phyloP scores from a whole-genome alignment of 2,888 invertebrate genomes.

The Ctena decussata region DNA sequence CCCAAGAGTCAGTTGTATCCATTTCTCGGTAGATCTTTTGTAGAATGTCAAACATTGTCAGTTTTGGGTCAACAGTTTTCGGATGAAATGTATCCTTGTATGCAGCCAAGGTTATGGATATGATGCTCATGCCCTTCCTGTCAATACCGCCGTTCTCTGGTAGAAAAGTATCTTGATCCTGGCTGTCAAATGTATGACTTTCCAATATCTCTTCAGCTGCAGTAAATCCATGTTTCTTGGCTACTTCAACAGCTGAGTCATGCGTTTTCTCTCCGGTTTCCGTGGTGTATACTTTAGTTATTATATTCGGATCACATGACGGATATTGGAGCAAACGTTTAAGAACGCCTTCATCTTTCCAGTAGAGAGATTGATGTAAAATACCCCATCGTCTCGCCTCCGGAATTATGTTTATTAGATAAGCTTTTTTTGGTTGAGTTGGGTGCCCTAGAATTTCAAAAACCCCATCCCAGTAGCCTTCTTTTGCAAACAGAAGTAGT shows the following conservation, averaged over 20 bases:
- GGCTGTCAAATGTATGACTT: constrained; percentile 3
- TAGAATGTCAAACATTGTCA: constrained; percentile 41
- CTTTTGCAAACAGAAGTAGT: constrained; percentile 53
- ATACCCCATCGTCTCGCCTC: constrained; percentile 66
- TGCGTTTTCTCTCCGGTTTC: constrained; percentile 48
- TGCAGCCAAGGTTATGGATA: constrained; percentile 57
- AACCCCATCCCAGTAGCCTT: constrained; percentile 52
- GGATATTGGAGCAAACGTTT: constrained; percentile 37
- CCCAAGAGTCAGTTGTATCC: constrained; percentile 44
- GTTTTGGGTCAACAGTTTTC: constrained; percentile 35
- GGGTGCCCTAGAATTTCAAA: constrained; percentile 56
- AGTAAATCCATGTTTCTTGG: constrained; percentile 46
- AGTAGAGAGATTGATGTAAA: constrained; percentile 66
- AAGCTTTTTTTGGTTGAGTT: constrained; percentile 37
- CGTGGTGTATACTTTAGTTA: constrained; percentile 56
- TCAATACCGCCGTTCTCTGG: background rate
- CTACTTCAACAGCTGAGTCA: constrained; percentile 56
- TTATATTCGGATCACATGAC: constrained; percentile 49
- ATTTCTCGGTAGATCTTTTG: constrained; percentile 53
- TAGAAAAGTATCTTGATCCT: constrained; percentile 49
- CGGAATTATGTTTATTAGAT: constrained; percentile 62
- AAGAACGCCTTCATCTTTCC: constrained; percentile 44
- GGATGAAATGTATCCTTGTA: constrained; percentile 66
- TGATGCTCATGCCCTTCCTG: constrained; percentile 34
- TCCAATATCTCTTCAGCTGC: constrained; percentile 26